Evolutionary conservation across 2,113 vertebrate species (phyloP).

Genomic region (Oreotrochilus melanogaster): DNA sequence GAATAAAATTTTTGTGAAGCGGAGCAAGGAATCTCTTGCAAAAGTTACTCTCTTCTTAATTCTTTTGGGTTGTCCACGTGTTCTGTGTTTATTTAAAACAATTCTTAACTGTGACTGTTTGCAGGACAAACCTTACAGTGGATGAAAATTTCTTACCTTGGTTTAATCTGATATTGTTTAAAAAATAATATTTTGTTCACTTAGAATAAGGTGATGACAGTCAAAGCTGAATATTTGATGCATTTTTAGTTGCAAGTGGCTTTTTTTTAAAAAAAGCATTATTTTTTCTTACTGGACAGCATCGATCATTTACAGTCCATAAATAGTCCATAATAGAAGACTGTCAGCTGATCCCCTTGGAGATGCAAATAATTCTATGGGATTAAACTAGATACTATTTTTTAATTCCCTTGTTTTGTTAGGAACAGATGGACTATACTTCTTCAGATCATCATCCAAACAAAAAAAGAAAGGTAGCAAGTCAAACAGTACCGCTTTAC

Average conservation of each 20-base stretch:
- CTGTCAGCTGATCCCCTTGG: neutral
- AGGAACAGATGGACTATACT: constrained; percentile 91
- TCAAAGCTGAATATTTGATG: neutral
- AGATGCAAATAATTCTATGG: constrained; percentile 25
- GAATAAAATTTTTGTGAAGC: neutral
- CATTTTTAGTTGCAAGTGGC: neutral
- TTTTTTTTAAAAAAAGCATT: neutral
- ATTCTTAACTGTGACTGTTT: neutral
- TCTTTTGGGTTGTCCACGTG: neutral
- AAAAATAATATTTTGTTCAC: neutral
- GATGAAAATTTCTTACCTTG: neutral
- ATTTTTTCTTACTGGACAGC: neutral
- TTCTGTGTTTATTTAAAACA: neutral
- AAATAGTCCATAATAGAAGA: neutral
- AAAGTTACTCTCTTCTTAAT: neutral
- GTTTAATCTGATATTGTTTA: neutral
- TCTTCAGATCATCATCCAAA: constrained; percentile 92
- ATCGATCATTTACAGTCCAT: neutral
- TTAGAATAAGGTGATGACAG: neutral
- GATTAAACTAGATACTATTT: constrained; percentile 21
- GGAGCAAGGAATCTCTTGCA: neutral
- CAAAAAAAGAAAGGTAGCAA: constrained; percentile 91
- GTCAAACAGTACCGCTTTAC: neutral
- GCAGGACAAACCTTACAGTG: neutral
- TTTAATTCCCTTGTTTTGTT: constrained; percentile 76